Evolutionary conservation across 1,140 invertebrate genomes (phyloP).

Genomic region (Nephila pilipes): DNA sequence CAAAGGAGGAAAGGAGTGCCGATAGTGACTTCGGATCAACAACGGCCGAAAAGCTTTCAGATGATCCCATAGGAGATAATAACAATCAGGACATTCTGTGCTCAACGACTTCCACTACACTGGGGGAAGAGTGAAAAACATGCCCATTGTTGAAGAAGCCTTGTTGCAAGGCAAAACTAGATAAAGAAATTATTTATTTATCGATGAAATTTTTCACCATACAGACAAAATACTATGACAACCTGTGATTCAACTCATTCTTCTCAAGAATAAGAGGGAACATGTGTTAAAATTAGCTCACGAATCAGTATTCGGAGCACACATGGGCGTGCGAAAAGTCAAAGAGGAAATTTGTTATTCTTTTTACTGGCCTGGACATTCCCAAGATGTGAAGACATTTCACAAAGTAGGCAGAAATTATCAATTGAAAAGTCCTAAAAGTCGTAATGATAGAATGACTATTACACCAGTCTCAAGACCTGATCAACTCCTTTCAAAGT

Average conservation of each 20-base stretch:
- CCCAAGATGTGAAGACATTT: not conserved
- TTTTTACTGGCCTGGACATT: not conserved
- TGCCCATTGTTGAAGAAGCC: too few relatives aligned
- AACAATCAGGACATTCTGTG: too few relatives aligned
- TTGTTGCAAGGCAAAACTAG: too few relatives aligned
- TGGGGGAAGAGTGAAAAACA: too few relatives aligned
- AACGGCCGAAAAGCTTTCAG: too few relatives aligned
- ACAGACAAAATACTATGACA: not conserved
- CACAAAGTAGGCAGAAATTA: not conserved
- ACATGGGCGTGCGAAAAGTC: not conserved
- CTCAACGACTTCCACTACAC: too few relatives aligned
- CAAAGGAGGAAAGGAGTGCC: too few relatives aligned
- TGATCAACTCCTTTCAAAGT: not conserved
- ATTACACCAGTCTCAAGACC: not conserved
- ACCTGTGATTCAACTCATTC: not conserved
- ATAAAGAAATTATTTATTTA: not conserved
- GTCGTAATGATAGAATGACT: not conserved
- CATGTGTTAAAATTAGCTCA: not conserved
- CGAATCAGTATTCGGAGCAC: not conserved
- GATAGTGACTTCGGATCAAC: too few relatives aligned
- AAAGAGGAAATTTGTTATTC: too few relatives aligned
- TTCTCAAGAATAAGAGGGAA: too few relatives aligned
- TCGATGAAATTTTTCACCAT: not conserved
- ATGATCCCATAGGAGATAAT: too few relatives aligned
- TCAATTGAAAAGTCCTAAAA: not conserved